Evolutionary conservation across 2,113 vertebrate species (phyloP).

Genomic region (Micronycteris hirsuta): DNA sequence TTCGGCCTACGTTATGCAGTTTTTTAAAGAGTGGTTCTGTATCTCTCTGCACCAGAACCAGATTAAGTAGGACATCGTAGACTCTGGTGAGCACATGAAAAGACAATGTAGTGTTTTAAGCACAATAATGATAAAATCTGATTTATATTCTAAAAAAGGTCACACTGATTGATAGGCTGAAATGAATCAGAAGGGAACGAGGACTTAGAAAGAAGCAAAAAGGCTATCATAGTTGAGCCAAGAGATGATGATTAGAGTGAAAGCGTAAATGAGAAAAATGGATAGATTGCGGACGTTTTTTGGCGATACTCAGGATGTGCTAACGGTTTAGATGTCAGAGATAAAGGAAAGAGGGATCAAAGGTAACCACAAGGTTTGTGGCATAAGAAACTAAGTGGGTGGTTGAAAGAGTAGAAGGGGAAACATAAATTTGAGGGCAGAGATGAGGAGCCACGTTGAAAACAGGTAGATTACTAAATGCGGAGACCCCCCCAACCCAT

Average conservation of each 20-base stretch:
- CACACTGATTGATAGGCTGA: background rate
- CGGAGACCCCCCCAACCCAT: background rate
- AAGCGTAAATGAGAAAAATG: background rate
- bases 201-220: background rate
- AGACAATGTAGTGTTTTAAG: background rate
- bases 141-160: background rate
- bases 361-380: background rate
- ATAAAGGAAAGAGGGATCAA: background rate
- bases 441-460: background rate
- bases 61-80: background rate
- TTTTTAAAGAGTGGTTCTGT: background rate
- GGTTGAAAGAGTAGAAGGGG: background rate
- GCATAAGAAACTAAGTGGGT: background rate
- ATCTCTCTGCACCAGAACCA: background rate
- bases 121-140: background rate
- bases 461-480: background rate
- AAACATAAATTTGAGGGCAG: background rate
- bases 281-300: background rate
- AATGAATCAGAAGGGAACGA: background rate
- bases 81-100: background rate
- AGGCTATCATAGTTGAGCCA: background rate
- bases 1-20: background rate
- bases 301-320: background rate
- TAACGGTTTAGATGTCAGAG: background rate
- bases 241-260: background rate